A percentile compares a stretch with the other conserved stretches of the same genome.
These are phyloP conservation scores for Anolis apletophallus DNA, from an alignment of 2,797 vertebrate species.

Conservation along the genomic window DNA sequence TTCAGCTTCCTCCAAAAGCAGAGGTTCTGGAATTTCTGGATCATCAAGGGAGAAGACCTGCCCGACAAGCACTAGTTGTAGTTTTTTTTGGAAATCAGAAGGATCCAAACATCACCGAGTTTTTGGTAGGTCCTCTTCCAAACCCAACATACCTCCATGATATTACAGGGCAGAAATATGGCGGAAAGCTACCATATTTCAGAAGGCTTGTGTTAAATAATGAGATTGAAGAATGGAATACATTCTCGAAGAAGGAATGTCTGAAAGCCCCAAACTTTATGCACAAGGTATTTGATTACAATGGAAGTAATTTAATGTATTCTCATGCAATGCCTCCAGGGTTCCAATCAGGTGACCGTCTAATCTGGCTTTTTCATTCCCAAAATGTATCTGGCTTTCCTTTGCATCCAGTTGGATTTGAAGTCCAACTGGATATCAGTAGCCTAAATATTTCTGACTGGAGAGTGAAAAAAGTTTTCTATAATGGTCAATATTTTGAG, in stretches of 20 bases:
- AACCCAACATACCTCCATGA: constrained; percentile 69
- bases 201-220: constrained; percentile 78
- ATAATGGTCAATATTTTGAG: constrained; percentile 70
- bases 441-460: constrained; percentile 59
- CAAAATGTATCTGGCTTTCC: constrained; percentile 61
- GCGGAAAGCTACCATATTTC: constrained; percentile 72
- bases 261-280: constrained; percentile 78
- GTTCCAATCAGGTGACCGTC: constrained; percentile 61
- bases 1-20: constrained; percentile 82
- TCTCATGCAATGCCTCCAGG: constrained; percentile 49
- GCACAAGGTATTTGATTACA: constrained; percentile 57
- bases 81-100: constrained; percentile 77
- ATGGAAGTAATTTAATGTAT: constrained; percentile 40
- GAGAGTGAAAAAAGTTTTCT: constrained; percentile 67
- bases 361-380: constrained; percentile 63
- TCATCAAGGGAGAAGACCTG: constrained; percentile 63
- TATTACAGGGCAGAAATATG: constrained; percentile 79
- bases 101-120: constrained; percentile 80
- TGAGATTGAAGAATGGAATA: constrained; percentile 76
- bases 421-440: constrained; percentile 68
- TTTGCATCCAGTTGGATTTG: constrained; percentile 70
- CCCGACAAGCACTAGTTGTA: constrained; percentile 80
- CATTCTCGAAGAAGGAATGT: constrained; percentile 71
- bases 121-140: constrained; percentile 83
- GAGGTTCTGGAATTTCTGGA: constrained; percentile 81